A percentile compares a stretch with the other conserved stretches of the same genome.
Conservation (phyloP, 2,888 invertebrate genomes). For the Portevinia maculata region DNA sequence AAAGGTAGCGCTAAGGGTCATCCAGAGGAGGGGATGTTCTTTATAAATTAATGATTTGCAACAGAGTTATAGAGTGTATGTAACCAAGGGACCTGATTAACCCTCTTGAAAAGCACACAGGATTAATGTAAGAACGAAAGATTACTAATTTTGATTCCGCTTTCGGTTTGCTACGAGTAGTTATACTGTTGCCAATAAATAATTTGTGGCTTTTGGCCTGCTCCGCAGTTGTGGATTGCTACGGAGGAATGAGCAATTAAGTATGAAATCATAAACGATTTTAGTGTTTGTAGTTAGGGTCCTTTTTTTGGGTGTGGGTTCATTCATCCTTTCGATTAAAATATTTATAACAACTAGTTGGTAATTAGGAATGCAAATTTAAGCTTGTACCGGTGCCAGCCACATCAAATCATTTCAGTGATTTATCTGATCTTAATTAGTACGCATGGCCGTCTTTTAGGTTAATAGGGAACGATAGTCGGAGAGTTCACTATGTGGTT, state of each 20-base stretch:
- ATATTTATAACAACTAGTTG: background rate
- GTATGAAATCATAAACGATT: background rate
- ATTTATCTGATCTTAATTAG: constrained; percentile 39
- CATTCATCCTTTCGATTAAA: constrained; percentile 5
- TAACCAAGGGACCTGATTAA: background rate
- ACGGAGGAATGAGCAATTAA: background rate
- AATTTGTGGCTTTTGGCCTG: constrained; percentile 3
- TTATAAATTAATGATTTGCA: constrained; percentile 64
- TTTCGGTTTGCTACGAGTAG: constrained; percentile 42
- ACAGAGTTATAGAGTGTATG: constrained; percentile 1
- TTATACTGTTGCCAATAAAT: constrained; percentile 50
- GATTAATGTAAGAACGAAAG: constrained; percentile 57
- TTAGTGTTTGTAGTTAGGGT: background rate
- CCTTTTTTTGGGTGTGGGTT: background rate
- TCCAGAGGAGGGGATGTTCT: constrained; percentile 20
- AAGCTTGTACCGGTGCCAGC: background rate
- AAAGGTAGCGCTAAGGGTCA: constrained; percentile 38
- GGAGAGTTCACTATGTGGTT: background rate
- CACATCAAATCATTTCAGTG: constrained; percentile 22
- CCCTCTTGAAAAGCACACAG: constrained; percentile 32
- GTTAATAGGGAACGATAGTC: background rate
- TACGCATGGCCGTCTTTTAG: no score
- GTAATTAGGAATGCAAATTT: constrained; percentile 29
- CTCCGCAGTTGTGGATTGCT: background rate
- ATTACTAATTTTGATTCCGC: constrained; percentile 64